Conservation (phyloP, 2,888 invertebrate genomes). For the Psylliodes chrysocephalus region DNA sequence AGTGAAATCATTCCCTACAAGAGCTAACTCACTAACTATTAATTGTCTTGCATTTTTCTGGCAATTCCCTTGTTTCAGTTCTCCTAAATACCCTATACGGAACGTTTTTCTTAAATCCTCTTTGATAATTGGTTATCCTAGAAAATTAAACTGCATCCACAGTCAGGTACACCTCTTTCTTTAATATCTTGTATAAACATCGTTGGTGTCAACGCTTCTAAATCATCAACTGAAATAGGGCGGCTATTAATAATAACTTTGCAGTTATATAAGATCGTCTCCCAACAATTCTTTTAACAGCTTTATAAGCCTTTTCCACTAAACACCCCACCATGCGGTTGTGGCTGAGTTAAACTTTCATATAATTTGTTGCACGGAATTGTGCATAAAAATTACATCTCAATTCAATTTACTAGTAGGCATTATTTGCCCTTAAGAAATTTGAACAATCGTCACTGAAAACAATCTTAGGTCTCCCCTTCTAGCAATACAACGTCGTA, state of each 20-base stretch:
- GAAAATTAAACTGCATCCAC: too few relatives aligned
- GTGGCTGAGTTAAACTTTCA: too few relatives aligned
- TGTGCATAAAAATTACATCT: too few relatives aligned
- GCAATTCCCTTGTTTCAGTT: too few relatives aligned
- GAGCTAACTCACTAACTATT: too few relatives aligned
- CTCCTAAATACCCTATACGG: too few relatives aligned
- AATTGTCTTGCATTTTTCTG: too few relatives aligned
- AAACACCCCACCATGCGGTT: neutral
- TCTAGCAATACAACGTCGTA: slow-evolving; percentile 39
- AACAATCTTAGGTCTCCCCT: neutral
- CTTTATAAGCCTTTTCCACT: neutral
- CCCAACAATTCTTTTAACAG: neutral
- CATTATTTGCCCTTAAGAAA: neutral
- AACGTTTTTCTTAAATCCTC: too few relatives aligned
- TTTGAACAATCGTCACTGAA: neutral
- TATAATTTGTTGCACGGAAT: too few relatives aligned
- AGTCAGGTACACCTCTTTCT: neutral
- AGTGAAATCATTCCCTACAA: too few relatives aligned
- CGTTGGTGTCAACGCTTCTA: neutral
- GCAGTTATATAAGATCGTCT: neutral
- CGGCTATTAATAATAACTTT: neutral
- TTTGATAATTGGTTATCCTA: too few relatives aligned
- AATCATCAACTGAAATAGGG: neutral
- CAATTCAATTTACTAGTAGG: neutral
- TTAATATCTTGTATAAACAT: neutral